Base-by-base conservation (phyloP, 2,888 invertebrate species). In the Syritta pipiens region DNA sequence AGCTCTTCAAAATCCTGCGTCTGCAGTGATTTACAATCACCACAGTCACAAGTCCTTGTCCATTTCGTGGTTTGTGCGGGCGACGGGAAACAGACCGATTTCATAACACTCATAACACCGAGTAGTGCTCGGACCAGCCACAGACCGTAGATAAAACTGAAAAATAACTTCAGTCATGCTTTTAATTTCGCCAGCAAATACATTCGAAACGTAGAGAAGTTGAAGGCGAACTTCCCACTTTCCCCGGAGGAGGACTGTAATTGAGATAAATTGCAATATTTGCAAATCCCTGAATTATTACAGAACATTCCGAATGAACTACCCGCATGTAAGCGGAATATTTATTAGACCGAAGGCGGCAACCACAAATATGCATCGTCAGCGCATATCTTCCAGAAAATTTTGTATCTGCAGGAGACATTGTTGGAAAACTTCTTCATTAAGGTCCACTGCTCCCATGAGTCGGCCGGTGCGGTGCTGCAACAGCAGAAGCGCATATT, bases 251-350 rank as follows among this genome's bases (percentile, higher is more conserved):
- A 57, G 24, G 35, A 49, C 14, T 44, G 24, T 74, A 79, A 79
- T 79, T 79, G 74, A 79, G 79, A 79, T 79, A 79, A 79, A 79
- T 79, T 79, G 67, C 49, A 62, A 74, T 67, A 49, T 68, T 62
- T 71, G 62, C 71, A 71, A 62, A 71, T 71, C 71, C 37, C 44
- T 46, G 37, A 79, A 55, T 67, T 74, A 79, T 74, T 74, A 28
- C 62, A 49, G 12, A 55, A 53, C 65, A 63, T 55, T 79, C 40
- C 19, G 60, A 74, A 57, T 74, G 62, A 77, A 63, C 71, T 59
- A 62, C 57, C 42, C 48, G 51, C 72, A 57, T 59, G 28, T 57
- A 65, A 65, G 55, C 40, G 17, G 44, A 44, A 46, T 17, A 60
- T 55, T 79, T 74, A 77, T 77, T 65, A 35, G 77, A 30, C 32